Evolutionary conservation across 2,888 invertebrate species (phyloP), one percentile per base, ranked within the genome.

Genomic region (Conchocele bisecta): DNA sequence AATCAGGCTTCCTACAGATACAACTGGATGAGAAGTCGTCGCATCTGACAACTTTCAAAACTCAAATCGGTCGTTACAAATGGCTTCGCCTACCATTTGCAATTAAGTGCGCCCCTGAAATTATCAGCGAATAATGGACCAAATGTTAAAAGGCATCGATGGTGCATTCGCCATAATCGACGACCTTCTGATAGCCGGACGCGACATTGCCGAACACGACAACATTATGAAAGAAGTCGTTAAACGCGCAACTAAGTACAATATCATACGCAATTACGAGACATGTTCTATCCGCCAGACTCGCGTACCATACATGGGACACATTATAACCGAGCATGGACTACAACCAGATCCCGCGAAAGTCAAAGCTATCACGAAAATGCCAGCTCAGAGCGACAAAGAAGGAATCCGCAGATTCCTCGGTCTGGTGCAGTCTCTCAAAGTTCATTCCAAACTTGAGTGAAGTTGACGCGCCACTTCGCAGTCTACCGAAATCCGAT

Each of bases 71-170:
- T 15, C 42, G 82, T 24, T 80, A 68, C 33, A 37, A 79, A 13
- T 83, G 77, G 79, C 54, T 81, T 3, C 66, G 75, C 5, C 53
- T 83, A 3, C 79, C 82, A 5, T 81, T 79, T 33, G 81, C 75
- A 6, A 79, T 82, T 9, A 70, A 70, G 39, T 76, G 56, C 5
- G 72, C 72, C 1, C 76, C 80, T 9, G 78, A 80, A 58, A 70
- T 77, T 81, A 59, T 29, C 75, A 77, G 31, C 39, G 66, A 1
- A 75, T 74, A 15, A 79, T 79, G 74, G 74, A 76, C 28, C 29
- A 79, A 13, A 74, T 75, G 70, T 42, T 72, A 9, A 64, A 60
- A 51, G 75, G 72, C 5, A 63, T 79, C 2, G 26, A 54, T 9
- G 71, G 81, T 13, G 74, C 64, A 6, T 48, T 50, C 31, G 74